phyloP scores from a whole-genome alignment of 1,140 invertebrate species.

The Dolichoris vasculosae region DNA sequence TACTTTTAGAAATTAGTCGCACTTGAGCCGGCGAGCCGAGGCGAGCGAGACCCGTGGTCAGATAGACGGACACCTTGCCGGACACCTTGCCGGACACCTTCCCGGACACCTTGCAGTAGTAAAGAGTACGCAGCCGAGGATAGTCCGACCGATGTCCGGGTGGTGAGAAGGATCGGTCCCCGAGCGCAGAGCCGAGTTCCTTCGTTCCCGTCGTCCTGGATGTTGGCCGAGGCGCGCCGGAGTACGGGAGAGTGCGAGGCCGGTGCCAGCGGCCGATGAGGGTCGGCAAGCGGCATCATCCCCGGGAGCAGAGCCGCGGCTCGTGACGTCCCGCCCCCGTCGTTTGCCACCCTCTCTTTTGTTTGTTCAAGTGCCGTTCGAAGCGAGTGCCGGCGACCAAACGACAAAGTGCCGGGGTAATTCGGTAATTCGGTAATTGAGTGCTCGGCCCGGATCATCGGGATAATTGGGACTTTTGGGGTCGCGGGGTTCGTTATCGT shows the following conservation, averaged over 20 bases:
- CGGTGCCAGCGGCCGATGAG: slow-evolving; percentile 55
- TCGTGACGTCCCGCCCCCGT: slow-evolving; percentile 24
- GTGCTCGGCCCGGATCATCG: slow-evolving; percentile 53
- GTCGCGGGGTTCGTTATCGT: not conserved
- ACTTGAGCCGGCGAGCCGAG: slow-evolving; percentile 61
- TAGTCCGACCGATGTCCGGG: slow-evolving; percentile 7
- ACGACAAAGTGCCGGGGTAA: slow-evolving; percentile 29
- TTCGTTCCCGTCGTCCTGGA: not conserved
- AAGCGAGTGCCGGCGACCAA: not conserved
- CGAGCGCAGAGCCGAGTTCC: too few species aligned
- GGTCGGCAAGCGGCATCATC: slow-evolving; percentile 53
- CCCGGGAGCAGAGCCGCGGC: slow-evolving; percentile 45
- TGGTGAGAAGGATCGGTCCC: not conserved
- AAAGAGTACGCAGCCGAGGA: not conserved
- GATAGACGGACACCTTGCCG: not conserved
- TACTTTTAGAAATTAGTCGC: slow-evolving; percentile 70
- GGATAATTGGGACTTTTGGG: slow-evolving; percentile 23
- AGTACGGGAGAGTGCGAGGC: slow-evolving; percentile 15
- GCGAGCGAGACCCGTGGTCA: slow-evolving; percentile 16
- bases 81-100: not conserved
- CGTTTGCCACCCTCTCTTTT: not conserved
- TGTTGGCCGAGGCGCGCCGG: not conserved
- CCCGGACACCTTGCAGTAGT: not conserved
- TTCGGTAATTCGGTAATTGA: slow-evolving; percentile 51
- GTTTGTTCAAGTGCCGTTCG: not conserved